Evolutionary conservation across 2,888 invertebrate genomes (phyloP).

Genomic region (Scaptomyza tumidula): DNA sequence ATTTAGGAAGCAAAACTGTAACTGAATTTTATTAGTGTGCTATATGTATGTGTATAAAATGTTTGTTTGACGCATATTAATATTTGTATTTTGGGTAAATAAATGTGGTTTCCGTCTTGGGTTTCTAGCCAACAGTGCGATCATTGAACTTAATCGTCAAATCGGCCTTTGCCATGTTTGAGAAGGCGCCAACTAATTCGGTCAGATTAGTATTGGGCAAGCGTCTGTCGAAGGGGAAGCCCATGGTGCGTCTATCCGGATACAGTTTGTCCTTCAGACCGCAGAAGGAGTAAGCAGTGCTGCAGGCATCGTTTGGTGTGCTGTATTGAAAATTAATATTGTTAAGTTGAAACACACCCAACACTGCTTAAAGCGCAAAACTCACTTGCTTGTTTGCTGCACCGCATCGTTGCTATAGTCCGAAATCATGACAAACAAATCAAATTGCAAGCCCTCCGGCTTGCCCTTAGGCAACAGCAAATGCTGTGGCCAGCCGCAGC

Average conservation of each 20-base stretch:
- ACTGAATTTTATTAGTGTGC: conserved; percentile 41
- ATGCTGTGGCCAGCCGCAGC: conserved; percentile 95
- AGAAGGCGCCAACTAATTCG: conserved; percentile 86
- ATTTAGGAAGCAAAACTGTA: conserved; percentile 50
- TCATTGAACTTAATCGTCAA: conserved; percentile 86
- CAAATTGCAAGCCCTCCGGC: conserved; percentile 87
- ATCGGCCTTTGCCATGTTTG: conserved; percentile 89
- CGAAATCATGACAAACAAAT: conserved; percentile 92
- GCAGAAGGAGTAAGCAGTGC: conserved; percentile 89
- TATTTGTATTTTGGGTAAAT: conserved; percentile 10
- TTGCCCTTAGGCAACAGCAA: conserved; percentile 91
- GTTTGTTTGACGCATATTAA: conserved; percentile 6
- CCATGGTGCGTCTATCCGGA: conserved; percentile 89
- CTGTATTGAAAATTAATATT: conserved; percentile 16
- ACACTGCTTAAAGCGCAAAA: neutral
- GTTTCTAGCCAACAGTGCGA: conserved; percentile 45
- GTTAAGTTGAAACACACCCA: conserved; percentile 1
- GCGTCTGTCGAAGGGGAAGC: conserved; percentile 86
- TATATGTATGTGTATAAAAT: conserved; percentile 5
- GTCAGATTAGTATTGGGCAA: conserved; percentile 86
- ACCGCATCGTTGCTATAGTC: conserved; percentile 88
- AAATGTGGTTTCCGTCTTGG: neutral
- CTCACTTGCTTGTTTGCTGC: conserved; percentile 80
- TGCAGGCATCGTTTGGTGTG: conserved; percentile 86
- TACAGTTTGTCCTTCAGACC: conserved; percentile 88